Percentiles rank a stretch among this genome's conserved stretches.
Conservation (phyloP, 1,140 invertebrate species). For the Vanessa tameamea region DNA sequence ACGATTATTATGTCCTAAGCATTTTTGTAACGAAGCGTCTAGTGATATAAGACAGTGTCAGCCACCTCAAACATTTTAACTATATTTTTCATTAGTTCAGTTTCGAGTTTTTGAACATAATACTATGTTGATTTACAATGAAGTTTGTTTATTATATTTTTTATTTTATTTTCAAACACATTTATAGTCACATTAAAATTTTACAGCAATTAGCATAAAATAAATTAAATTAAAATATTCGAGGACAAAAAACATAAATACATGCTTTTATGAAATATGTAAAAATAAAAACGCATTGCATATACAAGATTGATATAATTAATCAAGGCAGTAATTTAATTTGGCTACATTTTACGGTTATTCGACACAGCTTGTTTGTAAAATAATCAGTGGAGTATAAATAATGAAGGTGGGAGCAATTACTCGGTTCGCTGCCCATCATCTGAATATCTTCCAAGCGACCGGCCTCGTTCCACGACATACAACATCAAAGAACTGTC, state of each 20-base stretch:
- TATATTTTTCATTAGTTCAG: not conserved
- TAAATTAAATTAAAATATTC: no score
- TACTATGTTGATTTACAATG: not conserved
- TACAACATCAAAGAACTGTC: constrained; percentile 44
- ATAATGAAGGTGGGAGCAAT: constrained; percentile 31
- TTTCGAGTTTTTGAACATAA: not conserved
- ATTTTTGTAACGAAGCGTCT: constrained; percentile 8
- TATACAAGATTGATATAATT: no score
- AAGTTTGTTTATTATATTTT: no score
- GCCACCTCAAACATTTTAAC: not conserved
- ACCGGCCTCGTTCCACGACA: constrained; percentile 24
- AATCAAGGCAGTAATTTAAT: not conserved
- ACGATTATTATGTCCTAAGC: constrained; percentile 23
- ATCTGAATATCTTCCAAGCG: constrained; percentile 44
- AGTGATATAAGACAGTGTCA: not conserved
- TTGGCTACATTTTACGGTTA: not conserved
- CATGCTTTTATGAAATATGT: no score
- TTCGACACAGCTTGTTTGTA: constrained; percentile 14
- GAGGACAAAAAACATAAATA: no score
- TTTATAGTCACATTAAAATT: no score
- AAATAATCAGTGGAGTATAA: constrained; percentile 14
- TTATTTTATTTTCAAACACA: no score
- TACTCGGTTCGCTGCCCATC: constrained; percentile 42
- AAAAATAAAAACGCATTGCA: no score
- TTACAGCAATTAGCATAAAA: no score